These are phyloP conservation scores for Vireo griseus DNA, from an alignment of 2,797 vertebrate species.

Conservation along the genomic window DNA sequence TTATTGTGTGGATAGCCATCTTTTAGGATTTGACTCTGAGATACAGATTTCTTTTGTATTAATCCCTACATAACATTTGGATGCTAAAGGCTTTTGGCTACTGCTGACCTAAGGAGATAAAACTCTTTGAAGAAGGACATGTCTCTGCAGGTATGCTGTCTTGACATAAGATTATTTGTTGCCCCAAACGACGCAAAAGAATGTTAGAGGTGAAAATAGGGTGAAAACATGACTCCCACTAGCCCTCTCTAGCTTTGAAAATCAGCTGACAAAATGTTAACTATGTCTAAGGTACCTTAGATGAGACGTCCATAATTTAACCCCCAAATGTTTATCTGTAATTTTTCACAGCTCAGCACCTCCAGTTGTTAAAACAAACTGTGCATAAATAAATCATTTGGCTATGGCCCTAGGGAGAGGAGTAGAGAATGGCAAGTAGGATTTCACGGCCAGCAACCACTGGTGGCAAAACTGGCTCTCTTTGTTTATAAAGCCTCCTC, in stretches of 20 bases:
- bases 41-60: neutral
- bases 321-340: neutral
- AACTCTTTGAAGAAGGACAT: neutral
- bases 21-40: neutral
- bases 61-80: neutral
- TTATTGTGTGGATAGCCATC: neutral
- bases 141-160: neutral
- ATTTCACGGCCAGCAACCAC: neutral
- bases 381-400: neutral
- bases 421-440: neutral
- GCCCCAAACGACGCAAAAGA: neutral
- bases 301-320: neutral
- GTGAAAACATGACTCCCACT: neutral
- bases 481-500: neutral
- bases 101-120: neutral
- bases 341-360: neutral
- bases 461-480: fast-evolving
- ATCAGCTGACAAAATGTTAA: neutral
- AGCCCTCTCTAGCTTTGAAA: neutral
- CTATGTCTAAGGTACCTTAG: neutral
- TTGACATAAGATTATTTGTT: neutral
- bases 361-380: neutral
- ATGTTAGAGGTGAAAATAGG: neutral
- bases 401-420: neutral
- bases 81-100: neutral